Base-by-base conservation (phyloP, 2,113 vertebrate genomes). In the Sander lucioperca region DNA sequence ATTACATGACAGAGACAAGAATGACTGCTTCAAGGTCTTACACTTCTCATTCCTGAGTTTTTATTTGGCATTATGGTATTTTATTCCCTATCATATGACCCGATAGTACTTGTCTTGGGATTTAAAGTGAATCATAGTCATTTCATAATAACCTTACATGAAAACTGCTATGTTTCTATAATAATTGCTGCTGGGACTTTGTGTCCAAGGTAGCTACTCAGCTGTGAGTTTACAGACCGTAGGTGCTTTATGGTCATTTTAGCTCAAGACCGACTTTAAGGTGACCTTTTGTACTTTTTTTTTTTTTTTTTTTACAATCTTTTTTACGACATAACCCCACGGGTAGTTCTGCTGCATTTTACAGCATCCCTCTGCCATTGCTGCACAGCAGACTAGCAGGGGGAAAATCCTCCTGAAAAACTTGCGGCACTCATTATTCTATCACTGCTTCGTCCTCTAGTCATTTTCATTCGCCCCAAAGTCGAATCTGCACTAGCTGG, bases 381-480 rank as follows among this genome's bases (percentile, higher is more conserved):
- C 84, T 65, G 45, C 19, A 45, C 14, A 43, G 30, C 14, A n/a
- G 25, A 19, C 30, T 14, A 27, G 5, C 15, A 21, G 36, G n/a
- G n/a, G n/a, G 18, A 8, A n/a, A 15, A 36, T 21, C 23, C 23
- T 74, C 53, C 62, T 62, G 2, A 50, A 86, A 61, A 88, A 90
- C 89, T 89, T 85, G 83, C 76, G 61, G 74, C 66, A 74, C 65
- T 81, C 78, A 30, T 86, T 63, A n/a, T 43, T 58, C 16, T 9
- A 43, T 18, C 61, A 23, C 65, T 14, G 36, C 15, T 73, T 74
- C 36, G 19, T 82, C 76, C 77, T 18, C 56, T 71, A 43, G 54
- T 71, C 69, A 45, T 76, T 74, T 51, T 19, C 69, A 65, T 61
- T 59, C 16, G 6, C 53, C 67, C 27, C 75, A 23, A 56, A 86